These are phyloP conservation scores for Menidia menidia DNA, from an alignment of 2,797 vertebrate species.

Conservation along the genomic window DNA sequence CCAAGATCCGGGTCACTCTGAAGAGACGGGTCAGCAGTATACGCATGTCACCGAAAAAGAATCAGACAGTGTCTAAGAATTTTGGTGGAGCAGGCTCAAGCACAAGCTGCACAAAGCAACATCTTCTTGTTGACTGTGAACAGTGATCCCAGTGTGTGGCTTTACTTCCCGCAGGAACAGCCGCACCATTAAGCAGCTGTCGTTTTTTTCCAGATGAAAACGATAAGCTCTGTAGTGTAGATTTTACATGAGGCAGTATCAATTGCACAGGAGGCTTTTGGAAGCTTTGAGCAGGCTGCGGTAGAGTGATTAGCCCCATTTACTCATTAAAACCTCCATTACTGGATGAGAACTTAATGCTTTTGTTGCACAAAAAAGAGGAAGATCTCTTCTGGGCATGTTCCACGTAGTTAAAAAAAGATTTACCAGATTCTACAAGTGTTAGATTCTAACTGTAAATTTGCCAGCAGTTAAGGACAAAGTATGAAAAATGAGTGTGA, in stretches of 20 bases:
- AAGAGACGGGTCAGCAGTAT: conserved; percentile 92
- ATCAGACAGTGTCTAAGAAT: background rate
- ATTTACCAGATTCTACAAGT: background rate
- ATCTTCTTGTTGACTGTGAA: conserved; percentile 9
- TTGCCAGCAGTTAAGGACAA: background rate
- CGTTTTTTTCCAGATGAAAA: conserved; percentile 20
- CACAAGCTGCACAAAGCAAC: background rate
- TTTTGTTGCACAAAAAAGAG: too few species aligned
- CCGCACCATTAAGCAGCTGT: conserved; percentile 4
- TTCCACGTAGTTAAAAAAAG: background rate
- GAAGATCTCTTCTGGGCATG: background rate
- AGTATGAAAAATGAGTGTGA: background rate
- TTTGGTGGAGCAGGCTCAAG: too few species aligned
- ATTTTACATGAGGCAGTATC: conserved; percentile 9
- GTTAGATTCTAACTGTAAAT: background rate
- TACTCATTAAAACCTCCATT: too few species aligned
- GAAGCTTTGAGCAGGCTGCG: background rate
- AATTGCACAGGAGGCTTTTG: conserved; percentile 3
- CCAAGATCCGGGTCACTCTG: conserved; percentile 95
- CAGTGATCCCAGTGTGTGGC: conserved; percentile 35
- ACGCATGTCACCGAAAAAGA: conserved; percentile 4
- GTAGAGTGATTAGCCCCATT: too few species aligned
- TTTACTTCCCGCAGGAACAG: conserved; percentile 24
- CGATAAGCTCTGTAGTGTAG: conserved; percentile 7
- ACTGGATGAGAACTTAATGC: too few species aligned